A percentile compares a stretch with the other conserved stretches of the same genome.
Evolutionary conservation across 2,888 invertebrate genomes (phyloP).

Genomic region (Cataglyphis rosenhaueri): DNA sequence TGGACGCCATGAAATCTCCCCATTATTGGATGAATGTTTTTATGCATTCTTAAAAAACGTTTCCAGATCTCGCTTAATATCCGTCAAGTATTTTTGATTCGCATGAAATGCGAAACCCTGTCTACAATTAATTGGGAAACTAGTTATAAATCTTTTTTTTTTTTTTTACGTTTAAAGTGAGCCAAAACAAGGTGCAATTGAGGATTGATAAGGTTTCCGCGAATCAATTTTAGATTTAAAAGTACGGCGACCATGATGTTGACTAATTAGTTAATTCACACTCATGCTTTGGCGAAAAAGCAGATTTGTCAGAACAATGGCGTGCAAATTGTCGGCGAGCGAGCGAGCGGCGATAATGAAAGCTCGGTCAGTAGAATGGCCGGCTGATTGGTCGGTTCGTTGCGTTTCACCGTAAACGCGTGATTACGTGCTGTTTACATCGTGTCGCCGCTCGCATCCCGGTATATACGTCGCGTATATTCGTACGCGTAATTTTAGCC

Average conservation of each 20-base stretch:
- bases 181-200: background rate
- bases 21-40: background rate
- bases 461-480: background rate
- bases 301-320: constrained; percentile 58
- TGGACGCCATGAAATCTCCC: background rate
- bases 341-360: constrained; percentile 47
- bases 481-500: constrained; percentile 28
- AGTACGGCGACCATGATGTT: background rate
- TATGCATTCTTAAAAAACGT: background rate
- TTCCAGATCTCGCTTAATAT: constrained; percentile 8
- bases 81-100: background rate
- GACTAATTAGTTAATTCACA: constrained; percentile 31
- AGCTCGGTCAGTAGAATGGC: constrained; percentile 60
- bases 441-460: constrained; percentile 33
- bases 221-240: constrained; percentile 9
- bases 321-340: constrained; percentile 62
- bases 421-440: constrained; percentile 58
- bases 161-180: background rate
- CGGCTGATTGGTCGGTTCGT: constrained; percentile 67
- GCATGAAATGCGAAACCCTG: background rate
- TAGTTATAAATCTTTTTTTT: background rate
- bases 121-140: background rate
- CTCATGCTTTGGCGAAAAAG: constrained; percentile 20
- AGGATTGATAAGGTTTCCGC: background rate
- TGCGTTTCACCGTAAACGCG: constrained; percentile 43